Base-by-base conservation (phyloP, 2,888 invertebrate species). In the Drosophila anomelani region DNA sequence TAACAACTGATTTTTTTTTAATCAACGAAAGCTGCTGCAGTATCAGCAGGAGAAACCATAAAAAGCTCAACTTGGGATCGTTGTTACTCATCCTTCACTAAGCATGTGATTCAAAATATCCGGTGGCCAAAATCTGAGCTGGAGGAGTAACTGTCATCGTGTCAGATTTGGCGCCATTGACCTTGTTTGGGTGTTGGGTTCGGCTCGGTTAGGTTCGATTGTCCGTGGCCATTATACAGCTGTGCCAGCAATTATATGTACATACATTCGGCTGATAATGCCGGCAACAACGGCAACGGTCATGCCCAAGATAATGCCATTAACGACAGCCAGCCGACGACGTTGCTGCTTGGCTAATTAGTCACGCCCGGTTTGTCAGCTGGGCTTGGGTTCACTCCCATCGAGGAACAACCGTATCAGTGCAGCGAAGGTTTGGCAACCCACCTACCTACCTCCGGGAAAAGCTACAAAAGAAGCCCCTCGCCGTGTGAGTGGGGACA, bases 261-360 rank as follows among this genome's bases (percentile, higher is more conserved):
- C 44, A 39, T 51, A 49, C 44, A 44, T 47, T 13, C 51, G 51
- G 47, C 69, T 79, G 82, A 83, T 88, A 83, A 73, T 43, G 57
- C 69, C 68, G 56, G 47, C 67, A 34, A 53, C 36, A 32, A 32
- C 49, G 17, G 49, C 32, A 51, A 53, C 58, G 63, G 49, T 58
- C 61, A 71, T 56, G 58, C 46, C 70, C 56, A 62, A 80, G 86
- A 84, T 85, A 78, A 85, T 80, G 63, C 60, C 77, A 64, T 85
- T 76, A 70, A 59, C 72, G 58, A 53, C 72, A 64, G 61, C 36
- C 46, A 38, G 38, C 43, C 49, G 10, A 20, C 41, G 26, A 17
- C 29, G 47, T 29, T 29, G 44, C 57, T 47, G 57, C 71, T 49
- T 67, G 56, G 62, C 61, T 76, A 78, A 83, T 88, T 88, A 83